Percentiles rank a stretch among this genome's conserved stretches.
These are phyloP conservation scores for Melangyna quadrimaculata DNA, from an alignment of 2,888 invertebrate species.

Conservation along the genomic window DNA sequence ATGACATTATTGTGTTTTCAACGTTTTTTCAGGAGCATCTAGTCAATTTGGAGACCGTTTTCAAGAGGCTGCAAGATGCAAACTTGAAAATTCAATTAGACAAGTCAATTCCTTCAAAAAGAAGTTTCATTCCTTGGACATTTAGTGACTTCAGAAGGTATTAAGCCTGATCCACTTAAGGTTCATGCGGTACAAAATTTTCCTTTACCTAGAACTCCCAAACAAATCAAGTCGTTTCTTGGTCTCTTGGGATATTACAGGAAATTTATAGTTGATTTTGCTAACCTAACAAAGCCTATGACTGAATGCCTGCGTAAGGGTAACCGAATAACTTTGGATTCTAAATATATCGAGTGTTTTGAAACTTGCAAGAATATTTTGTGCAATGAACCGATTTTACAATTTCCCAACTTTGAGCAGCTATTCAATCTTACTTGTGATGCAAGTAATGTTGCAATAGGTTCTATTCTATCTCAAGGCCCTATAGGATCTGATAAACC, in stretches of 20 bases:
- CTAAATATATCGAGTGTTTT: conserved; percentile 22
- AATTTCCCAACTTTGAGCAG: no score
- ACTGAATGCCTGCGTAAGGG: conserved; percentile 60
- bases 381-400: conserved; percentile 65
- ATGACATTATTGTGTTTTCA: conserved; percentile 13
- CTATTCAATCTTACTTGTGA: not conserved
- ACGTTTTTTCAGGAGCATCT: conserved; percentile 40
- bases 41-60: conserved; percentile 22
- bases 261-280: conserved; percentile 39
- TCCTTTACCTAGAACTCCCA: conserved; percentile 35
- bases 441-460: not conserved
- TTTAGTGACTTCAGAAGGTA: not conserved
- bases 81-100: conserved; percentile 39
- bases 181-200: conserved; percentile 24
- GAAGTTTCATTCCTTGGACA: not conserved
- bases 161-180: not conserved
- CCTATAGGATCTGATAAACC: not conserved
- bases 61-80: not conserved
- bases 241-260: not conserved
- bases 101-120: conserved; percentile 7
- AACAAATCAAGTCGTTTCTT: conserved; percentile 40
- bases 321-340: conserved; percentile 3
- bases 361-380: conserved; percentile 40
- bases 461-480: conserved; percentile 59
- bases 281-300: conserved; percentile 60